A percentile compares a stretch with the other conserved stretches of the same genome.
Conservation (phyloP, 1,140 invertebrate genomes). For the Drosophila arizonae region DNA sequence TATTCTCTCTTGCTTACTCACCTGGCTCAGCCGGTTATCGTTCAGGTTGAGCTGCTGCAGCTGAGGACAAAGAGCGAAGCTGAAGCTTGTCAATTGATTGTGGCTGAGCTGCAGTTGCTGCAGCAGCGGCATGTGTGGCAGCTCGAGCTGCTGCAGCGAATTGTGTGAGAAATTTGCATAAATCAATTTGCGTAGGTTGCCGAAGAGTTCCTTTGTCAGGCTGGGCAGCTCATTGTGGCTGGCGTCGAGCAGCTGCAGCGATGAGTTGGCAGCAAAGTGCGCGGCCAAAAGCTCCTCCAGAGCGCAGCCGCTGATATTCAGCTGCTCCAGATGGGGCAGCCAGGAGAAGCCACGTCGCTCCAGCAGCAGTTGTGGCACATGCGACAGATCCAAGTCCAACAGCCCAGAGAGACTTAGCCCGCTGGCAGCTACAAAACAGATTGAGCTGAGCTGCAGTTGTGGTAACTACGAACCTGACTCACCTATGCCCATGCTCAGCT, state of each 20-base stretch:
- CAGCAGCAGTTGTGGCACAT: constrained; percentile 46
- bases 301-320: constrained; percentile 64
- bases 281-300: constrained; percentile 35
- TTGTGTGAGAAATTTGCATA: constrained; percentile 76
- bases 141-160: constrained; percentile 42
- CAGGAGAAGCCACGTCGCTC: constrained; percentile 51
- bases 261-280: constrained; percentile 52
- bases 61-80: constrained; percentile 50
- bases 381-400: constrained; percentile 41
- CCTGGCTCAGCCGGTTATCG: constrained; percentile 62
- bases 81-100: constrained; percentile 62
- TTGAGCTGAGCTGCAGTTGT: not conserved
- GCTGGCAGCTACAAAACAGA: constrained; percentile 15
- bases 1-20: constrained; percentile 24
- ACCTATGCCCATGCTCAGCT: constrained; percentile 40
- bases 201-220: constrained; percentile 51
- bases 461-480: not conserved
- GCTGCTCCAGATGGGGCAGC: constrained; percentile 42
- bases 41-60: constrained; percentile 54
- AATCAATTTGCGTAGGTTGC: constrained; percentile 54
- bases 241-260: constrained; percentile 63
- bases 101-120: constrained; percentile 58
- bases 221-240: constrained; percentile 62
- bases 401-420: constrained; percentile 32
- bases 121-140: constrained; percentile 54